Conservation (phyloP, 2,113 vertebrate genomes). For the Porphyrio hochstetteri region DNA sequence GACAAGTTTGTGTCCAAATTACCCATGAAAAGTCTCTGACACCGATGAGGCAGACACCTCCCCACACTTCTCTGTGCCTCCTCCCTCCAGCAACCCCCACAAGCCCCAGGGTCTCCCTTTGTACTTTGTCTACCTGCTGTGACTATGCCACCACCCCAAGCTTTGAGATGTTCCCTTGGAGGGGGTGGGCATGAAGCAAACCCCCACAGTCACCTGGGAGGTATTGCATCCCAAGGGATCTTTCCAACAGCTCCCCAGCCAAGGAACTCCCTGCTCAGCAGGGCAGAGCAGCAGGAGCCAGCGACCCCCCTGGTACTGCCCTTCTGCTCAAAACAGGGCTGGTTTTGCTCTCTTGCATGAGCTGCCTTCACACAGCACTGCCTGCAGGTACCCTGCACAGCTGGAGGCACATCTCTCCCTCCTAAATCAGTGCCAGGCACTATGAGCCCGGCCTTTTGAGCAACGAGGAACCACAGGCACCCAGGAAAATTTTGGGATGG, state of each 20-base stretch:
- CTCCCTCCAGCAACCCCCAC: neutral
- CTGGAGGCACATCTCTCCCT: neutral
- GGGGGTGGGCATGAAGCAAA: neutral
- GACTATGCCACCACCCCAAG: neutral
- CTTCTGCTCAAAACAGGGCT: neutral
- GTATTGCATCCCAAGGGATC: neutral
- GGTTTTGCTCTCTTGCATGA: accelerated
- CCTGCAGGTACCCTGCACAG: neutral
- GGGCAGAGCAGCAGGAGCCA: neutral
- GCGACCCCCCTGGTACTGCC: neutral
- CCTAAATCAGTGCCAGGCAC: accelerated
- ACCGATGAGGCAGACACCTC: neutral
- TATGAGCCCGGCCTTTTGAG: neutral
- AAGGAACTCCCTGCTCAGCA: neutral
- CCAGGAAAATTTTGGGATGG: neutral
- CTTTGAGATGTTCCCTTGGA: neutral
- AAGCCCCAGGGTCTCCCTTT: accelerated
- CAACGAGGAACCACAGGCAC: neutral
- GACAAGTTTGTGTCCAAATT: neutral
- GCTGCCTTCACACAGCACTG: neutral
- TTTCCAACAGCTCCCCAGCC: neutral
- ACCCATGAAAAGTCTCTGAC: accelerated
- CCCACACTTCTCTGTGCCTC: neutral
- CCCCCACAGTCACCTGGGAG: neutral
- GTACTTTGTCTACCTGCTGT: accelerated